phyloP scores from a whole-genome alignment of 2,113 vertebrate genomes.

The Malurus elegans region DNA sequence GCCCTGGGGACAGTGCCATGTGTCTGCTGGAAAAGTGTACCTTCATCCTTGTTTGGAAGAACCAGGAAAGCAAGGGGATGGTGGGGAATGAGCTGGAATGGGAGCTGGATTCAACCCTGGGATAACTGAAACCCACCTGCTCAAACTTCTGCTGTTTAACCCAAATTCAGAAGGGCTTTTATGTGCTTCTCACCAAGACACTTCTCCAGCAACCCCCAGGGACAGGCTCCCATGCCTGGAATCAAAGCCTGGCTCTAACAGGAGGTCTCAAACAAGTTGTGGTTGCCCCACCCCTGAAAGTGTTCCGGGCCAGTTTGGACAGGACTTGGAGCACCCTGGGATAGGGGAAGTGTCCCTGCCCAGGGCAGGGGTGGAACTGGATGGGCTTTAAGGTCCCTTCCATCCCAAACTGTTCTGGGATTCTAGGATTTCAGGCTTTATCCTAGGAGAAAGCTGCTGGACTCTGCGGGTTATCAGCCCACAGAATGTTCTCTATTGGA shows the following conservation, averaged over 20 bases:
- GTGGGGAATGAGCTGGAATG: too few relatives aligned
- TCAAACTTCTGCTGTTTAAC: background rate
- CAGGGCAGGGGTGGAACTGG: accelerated
- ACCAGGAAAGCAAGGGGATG: background rate
- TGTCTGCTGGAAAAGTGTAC: background rate
- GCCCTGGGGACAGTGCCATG: background rate
- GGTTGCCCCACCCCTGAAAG: background rate
- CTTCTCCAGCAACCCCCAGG: accelerated
- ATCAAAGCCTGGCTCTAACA: background rate
- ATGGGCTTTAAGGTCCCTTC: background rate
- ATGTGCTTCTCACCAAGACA: background rate
- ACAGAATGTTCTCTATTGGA: background rate
- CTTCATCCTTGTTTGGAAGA: background rate
- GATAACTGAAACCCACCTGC: background rate
- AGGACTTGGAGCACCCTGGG: background rate
- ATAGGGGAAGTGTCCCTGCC: background rate
- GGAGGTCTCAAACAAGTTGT: too few relatives aligned
- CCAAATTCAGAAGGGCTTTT: background rate
- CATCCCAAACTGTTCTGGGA: background rate
- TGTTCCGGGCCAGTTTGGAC: accelerated
- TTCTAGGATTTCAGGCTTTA: background rate
- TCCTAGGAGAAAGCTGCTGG: background rate
- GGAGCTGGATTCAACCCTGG: background rate
- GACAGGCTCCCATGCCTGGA: background rate
- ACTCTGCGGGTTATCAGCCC: background rate